Evolutionary conservation across 64 coral and sea anemone species (phyloP).

Genomic region (Anthopleura sola): DNA sequence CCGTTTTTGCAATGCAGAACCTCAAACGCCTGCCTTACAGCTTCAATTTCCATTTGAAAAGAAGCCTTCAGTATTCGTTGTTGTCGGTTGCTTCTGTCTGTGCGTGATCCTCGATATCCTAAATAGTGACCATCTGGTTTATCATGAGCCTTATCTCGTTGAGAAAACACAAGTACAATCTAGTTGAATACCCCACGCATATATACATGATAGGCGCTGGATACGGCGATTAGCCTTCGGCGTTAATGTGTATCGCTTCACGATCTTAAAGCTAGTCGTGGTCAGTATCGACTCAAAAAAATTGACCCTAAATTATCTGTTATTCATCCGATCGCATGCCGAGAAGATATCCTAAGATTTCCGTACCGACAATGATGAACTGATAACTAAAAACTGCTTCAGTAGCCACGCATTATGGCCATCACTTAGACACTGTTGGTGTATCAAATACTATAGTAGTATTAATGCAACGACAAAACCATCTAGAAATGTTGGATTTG

Average conservation of each 20-base stretch:
- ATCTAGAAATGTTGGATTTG: too few relatives aligned
- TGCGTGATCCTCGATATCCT: not conserved
- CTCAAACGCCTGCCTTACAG: not conserved
- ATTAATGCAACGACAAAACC: too few relatives aligned
- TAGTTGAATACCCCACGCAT: not conserved
- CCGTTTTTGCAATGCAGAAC: too few relatives aligned
- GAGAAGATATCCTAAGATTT: constrained; percentile 1
- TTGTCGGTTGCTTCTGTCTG: not conserved
- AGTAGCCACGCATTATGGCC: not conserved
- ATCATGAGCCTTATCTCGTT: not conserved
- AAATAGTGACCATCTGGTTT: not conserved
- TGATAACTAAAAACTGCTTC: not conserved
- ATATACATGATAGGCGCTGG: not conserved
- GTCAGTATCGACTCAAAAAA: not conserved
- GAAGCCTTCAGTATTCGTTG: not conserved
- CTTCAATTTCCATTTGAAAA: not conserved
- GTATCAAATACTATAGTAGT: too few relatives aligned
- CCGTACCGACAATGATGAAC: not conserved
- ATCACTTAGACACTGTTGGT: not conserved
- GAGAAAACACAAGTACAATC: not conserved
- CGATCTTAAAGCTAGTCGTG: not conserved
- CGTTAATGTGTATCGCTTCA: not conserved
- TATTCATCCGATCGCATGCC: constrained; percentile 1
- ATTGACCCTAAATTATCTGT: constrained; percentile 3
- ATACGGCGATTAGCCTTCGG: constrained; percentile 2